These are phyloP conservation scores for Muscidifurax raptorellus DNA, from an alignment of 1,140 invertebrate genomes.

Conservation along the genomic window DNA sequence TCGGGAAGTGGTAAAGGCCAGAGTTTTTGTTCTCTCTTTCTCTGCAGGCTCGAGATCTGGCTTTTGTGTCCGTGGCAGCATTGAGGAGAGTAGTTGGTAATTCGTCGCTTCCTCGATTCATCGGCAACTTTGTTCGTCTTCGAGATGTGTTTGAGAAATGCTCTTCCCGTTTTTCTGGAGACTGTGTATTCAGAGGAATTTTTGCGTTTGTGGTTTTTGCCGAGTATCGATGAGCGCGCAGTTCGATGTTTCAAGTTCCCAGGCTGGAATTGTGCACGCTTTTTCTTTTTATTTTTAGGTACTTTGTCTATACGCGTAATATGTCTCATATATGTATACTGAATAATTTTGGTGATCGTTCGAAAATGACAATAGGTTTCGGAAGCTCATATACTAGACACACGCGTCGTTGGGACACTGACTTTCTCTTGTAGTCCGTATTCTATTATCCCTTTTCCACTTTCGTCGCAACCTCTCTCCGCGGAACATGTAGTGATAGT, in stretches of 20 bases:
- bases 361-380: no score
- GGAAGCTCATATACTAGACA: background rate
- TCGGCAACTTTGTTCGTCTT: conserved; percentile 23
- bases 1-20: conserved; percentile 23
- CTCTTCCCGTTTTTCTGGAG: background rate
- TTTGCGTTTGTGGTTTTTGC: conserved; percentile 3
- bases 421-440: background rate
- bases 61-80: background rate
- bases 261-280: background rate
- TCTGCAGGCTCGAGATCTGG: background rate
- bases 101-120: conserved; percentile 41
- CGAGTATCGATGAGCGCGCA: background rate
- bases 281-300: background rate
- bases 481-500: background rate
- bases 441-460: background rate
- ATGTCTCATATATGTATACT: no score
- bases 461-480: background rate
- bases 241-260: background rate
- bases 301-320: no score
- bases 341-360: no score
- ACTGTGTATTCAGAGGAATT: background rate
- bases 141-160: background rate
- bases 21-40: background rate
- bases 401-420: background rate
- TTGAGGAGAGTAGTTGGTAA: background rate